Percentiles rank a stretch among this genome's conserved stretches.
phyloP scores from a whole-genome alignment of 2,797 vertebrate species.

The Dromococcyx pavoninus region DNA sequence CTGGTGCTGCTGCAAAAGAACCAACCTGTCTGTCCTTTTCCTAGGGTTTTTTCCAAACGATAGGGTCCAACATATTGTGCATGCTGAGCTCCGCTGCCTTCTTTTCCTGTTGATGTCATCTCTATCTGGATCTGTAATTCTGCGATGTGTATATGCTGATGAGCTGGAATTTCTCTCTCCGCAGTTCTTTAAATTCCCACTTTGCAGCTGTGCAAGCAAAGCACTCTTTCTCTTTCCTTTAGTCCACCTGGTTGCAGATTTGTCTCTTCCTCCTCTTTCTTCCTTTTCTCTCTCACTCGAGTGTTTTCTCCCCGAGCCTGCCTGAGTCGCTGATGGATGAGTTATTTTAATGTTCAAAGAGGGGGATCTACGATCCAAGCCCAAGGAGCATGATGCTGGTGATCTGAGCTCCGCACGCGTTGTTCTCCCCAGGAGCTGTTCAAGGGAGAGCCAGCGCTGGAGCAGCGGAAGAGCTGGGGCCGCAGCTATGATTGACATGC shows the following conservation, averaged over 20 bases:
- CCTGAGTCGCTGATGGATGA: slow-evolving; percentile 32
- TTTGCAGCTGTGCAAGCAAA: slow-evolving; percentile 71
- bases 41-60: slow-evolving; percentile 98
- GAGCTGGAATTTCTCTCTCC: slow-evolving; percentile 49
- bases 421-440: slow-evolving; percentile 65
- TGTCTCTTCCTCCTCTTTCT: slow-evolving; percentile 53
- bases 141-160: slow-evolving; percentile 55
- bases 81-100: slow-evolving; percentile 95
- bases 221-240: slow-evolving; percentile 52
- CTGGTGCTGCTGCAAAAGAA: slow-evolving; percentile 64
- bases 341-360: slow-evolving; percentile 9
- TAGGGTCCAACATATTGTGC: slow-evolving; percentile 99
- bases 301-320: slow-evolving; percentile 27
- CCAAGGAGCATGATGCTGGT: slow-evolving; percentile 68
- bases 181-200: slow-evolving; percentile 71
- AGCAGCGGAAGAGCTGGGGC: slow-evolving; percentile 66
- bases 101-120: slow-evolving; percentile 98
- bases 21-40: slow-evolving; percentile 99
- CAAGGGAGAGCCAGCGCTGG: slow-evolving; percentile 44
- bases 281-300: slow-evolving; percentile 16
- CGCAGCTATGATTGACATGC: slow-evolving; percentile 28
- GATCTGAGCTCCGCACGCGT: slow-evolving; percentile 63
- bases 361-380: slow-evolving; percentile 57
- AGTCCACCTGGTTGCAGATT: slow-evolving; percentile 65
- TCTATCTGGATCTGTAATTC: slow-evolving; percentile 75